Evolutionary conservation across 1,140 invertebrate species (phyloP).

Genomic region (Dendroctonus valens): DNA sequence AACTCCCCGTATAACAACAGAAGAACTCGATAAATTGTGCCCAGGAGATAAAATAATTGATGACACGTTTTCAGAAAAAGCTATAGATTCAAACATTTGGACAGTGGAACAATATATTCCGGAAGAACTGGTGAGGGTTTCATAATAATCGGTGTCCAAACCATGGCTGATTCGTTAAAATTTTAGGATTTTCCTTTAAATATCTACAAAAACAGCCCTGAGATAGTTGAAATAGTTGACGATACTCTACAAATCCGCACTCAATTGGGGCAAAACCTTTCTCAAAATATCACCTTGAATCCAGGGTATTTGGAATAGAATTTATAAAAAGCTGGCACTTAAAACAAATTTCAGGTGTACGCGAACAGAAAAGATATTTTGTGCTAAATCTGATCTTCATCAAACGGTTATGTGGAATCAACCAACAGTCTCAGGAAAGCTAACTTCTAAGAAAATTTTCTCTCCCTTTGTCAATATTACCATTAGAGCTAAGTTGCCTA

Average conservation of each 20-base stretch:
- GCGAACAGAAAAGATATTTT: constrained; percentile 7
- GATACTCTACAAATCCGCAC: constrained; percentile 6
- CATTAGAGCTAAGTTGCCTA: constrained; percentile 63
- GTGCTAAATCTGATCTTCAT: background rate
- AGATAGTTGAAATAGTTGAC: constrained; percentile 3
- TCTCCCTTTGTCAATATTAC: constrained; percentile 59
- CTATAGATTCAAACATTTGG: constrained; percentile 2
- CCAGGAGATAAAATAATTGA: constrained; percentile 9
- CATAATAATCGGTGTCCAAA: background rate
- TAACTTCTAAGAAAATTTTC: constrained; percentile 58
- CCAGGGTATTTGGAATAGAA: background rate
- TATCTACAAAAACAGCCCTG: constrained; percentile 12
- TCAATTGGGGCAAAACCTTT: background rate
- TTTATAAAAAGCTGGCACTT: background rate
- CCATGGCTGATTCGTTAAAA: background rate
- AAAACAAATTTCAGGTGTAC: constrained; percentile 36
- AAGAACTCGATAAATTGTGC: background rate
- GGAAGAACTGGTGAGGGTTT: constrained; percentile 1
- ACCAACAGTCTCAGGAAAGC: constrained; percentile 38
- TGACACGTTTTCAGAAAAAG: constrained; percentile 20
- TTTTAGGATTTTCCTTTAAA: constrained; percentile 15
- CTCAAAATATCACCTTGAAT: background rate
- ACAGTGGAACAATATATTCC: constrained; percentile 21
- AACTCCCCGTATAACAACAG: background rate
- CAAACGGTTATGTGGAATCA: constrained; percentile 6